Percentiles rank a stretch among this genome's conserved stretches.
phyloP scores from a whole-genome alignment of 2,888 invertebrate species.

The Cephonodes hylas region DNA sequence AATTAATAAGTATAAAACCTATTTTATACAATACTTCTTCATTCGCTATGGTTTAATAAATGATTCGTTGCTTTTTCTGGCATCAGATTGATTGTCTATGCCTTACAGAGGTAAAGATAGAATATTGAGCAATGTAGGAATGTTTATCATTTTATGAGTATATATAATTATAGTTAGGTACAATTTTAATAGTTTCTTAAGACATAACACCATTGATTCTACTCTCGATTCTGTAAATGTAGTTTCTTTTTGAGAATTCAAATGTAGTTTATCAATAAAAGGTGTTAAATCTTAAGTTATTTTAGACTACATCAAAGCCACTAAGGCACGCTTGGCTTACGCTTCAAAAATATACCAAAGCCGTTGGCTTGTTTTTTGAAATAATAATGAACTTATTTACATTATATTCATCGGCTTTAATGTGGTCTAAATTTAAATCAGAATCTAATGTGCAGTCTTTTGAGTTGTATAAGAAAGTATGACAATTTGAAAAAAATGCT shows the following conservation, averaged over 20 bases:
- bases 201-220: neutral
- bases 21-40: conserved; percentile 20
- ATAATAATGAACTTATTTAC: neutral
- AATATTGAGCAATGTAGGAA: conserved; percentile 50
- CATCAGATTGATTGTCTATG: conserved; percentile 22
- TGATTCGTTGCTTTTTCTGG: neutral
- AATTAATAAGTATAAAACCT: neutral
- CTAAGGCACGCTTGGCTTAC: neutral
- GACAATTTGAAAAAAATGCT: no score
- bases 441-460: neutral
- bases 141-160: conserved; percentile 31
- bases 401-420: neutral
- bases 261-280: neutral
- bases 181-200: neutral
- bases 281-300: no score
- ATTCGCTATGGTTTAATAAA: neutral
- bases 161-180: conserved; percentile 14
- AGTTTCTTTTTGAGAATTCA: neutral
- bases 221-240: neutral
- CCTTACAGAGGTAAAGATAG: conserved; percentile 30
- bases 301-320: neutral
- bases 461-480: neutral
- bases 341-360: neutral
- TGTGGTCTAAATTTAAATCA: neutral
- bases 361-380: neutral